phyloP scores from a whole-genome alignment of 2,797 vertebrate species.

The Morelia viridis region DNA sequence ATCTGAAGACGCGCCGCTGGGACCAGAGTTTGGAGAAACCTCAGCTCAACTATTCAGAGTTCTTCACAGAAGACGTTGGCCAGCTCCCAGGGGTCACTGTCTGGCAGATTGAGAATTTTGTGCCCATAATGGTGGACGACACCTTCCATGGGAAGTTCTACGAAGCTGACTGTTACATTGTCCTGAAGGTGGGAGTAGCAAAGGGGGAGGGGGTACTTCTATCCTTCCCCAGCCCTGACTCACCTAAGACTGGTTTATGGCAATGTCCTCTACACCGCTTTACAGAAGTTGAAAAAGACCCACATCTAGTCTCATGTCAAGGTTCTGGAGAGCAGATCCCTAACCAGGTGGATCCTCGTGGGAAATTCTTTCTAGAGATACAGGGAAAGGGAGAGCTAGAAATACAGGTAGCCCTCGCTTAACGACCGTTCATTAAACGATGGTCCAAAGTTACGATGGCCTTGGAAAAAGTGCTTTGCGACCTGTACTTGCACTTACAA shows the following conservation, averaged over 20 bases:
- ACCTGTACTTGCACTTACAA: too few species aligned
- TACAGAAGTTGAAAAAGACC: not conserved
- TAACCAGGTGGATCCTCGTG: not conserved
- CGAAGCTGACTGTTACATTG: constrained; percentile 95
- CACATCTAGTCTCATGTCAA: not conserved
- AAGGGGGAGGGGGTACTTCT: not conserved
- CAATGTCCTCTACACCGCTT: not conserved
- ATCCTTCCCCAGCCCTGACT: not conserved
- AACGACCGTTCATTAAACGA: not conserved
- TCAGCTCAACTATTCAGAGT: constrained; percentile 92
- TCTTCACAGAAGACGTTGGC: constrained; percentile 90
- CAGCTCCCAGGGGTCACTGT: constrained; percentile 86
- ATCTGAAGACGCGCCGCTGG: constrained; percentile 88
- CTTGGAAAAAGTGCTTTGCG: too few species aligned
- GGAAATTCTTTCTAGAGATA: not conserved
- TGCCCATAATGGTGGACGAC: constrained; percentile 88
- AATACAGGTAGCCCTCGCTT: not conserved
- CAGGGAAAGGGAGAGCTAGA: not conserved
- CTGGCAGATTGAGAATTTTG: constrained; percentile 98
- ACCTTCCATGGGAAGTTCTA: constrained; percentile 94
- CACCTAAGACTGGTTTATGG: not conserved
- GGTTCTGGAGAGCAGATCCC: not conserved
- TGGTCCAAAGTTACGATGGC: not conserved
- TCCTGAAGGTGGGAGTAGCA: constrained; percentile 83
- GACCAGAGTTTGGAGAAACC: constrained; percentile 95